Evolutionary conservation across 2,797 vertebrate species (phyloP).

Genomic region (Premnoplex brunnescens): DNA sequence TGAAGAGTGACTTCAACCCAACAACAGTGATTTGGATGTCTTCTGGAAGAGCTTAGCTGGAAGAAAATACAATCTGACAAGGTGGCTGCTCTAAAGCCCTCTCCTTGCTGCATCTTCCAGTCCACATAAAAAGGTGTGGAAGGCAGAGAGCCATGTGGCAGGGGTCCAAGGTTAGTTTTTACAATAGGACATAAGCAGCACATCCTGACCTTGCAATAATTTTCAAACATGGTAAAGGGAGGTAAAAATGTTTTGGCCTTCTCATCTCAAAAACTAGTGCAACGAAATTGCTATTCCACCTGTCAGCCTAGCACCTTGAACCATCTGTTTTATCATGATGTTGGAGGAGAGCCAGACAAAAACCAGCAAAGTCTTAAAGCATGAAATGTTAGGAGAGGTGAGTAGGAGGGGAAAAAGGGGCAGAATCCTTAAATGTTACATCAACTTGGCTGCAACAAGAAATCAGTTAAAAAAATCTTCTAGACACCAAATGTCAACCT

Average conservation of each 20-base stretch:
- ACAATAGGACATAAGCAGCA: neutral
- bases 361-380: neutral
- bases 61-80: neutral
- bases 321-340: neutral
- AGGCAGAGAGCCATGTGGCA: neutral
- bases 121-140: neutral
- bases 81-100: neutral
- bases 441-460: neutral
- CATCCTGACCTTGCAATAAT: neutral
- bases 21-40: neutral
- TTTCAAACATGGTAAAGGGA: neutral
- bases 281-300: neutral
- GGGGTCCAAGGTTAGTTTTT: neutral
- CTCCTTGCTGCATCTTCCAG: neutral
- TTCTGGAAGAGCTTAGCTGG: neutral
- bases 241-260: neutral
- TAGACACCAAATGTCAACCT: neutral
- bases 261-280: neutral
- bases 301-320: neutral
- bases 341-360: neutral
- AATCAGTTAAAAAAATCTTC: neutral
- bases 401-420: neutral
- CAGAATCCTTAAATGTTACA: neutral
- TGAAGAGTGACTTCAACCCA: neutral
- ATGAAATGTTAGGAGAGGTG: neutral